These are phyloP conservation scores for Numenius phaeopus DNA, from an alignment of 2,797 vertebrate genomes.

Conservation along the genomic window DNA sequence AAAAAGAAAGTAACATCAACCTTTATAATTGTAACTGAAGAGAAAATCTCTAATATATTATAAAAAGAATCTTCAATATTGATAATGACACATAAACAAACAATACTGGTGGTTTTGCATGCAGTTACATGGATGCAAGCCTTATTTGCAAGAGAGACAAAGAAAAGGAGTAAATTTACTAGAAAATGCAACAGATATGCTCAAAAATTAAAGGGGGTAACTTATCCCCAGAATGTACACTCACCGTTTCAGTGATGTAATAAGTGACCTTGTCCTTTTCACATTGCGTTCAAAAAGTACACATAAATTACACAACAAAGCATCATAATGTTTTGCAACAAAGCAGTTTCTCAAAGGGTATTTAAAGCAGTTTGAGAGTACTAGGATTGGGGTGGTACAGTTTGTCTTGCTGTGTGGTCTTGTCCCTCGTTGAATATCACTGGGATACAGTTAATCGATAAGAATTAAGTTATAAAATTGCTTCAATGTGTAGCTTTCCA, in stretches of 20 bases:
- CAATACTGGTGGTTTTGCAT: not conserved
- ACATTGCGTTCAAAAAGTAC: conserved; percentile 9
- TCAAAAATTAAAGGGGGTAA: conserved; percentile 22
- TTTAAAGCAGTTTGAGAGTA: conserved; percentile 41
- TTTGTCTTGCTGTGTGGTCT: conserved; percentile 31
- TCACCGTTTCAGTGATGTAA: conserved; percentile 13
- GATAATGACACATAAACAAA: conserved; percentile 9
- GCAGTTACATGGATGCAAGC: not conserved
- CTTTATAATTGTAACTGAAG: not conserved
- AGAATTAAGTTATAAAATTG: conserved; percentile 15
- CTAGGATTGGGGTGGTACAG: not conserved
- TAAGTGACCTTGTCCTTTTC: conserved; percentile 28
- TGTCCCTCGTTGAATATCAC: not conserved
- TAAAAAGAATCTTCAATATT: conserved; percentile 4
- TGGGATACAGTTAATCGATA: not conserved
- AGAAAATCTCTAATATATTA: not conserved
- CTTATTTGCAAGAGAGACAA: conserved; percentile 28
- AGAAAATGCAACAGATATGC: not conserved
- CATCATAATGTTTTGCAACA: conserved; percentile 28
- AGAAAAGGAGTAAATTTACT: conserved; percentile 16
- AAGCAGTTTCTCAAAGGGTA: conserved; percentile 31
- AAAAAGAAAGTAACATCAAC: not conserved
- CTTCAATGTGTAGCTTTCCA: conserved; percentile 3
- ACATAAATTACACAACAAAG: conserved; percentile 44
- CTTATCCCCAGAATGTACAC: conserved; percentile 18